phyloP scores from a whole-genome alignment of 2,113 vertebrate species.

The Hemicordylus capensis region DNA sequence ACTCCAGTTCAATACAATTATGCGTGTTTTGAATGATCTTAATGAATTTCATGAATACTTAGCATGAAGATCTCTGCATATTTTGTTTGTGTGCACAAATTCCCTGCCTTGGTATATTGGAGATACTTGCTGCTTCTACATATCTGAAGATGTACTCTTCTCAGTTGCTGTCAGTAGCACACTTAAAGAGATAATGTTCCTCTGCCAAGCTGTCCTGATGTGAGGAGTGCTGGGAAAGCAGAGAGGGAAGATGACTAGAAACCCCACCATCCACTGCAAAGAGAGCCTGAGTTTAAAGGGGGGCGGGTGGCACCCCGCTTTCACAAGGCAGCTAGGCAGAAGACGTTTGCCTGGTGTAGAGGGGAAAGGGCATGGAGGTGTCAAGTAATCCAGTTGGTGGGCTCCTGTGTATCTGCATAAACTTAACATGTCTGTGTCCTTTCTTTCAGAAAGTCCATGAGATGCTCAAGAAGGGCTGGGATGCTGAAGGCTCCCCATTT shows the following conservation, averaged over 20 bases:
- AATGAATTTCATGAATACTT: background rate
- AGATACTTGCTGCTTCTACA: background rate
- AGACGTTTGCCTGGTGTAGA: too few species aligned
- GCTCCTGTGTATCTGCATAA: background rate
- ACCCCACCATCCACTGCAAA: background rate
- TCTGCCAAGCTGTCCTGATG: background rate
- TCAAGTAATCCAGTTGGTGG: accelerated
- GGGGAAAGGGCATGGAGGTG: too few species aligned
- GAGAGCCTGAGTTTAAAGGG: too few species aligned
- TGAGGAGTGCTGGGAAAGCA: background rate
- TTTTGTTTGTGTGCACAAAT: background rate
- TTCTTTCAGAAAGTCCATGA: constrained; percentile 92
- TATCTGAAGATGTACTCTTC: background rate
- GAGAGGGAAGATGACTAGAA: background rate
- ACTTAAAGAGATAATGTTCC: background rate
- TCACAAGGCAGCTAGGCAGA: background rate
- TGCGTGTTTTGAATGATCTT: too few species aligned
- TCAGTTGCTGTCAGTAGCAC: background rate
- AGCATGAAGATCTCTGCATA: background rate
- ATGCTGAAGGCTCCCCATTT: constrained; percentile 95
- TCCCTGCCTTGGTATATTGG: background rate
- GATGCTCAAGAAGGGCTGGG: constrained; percentile 99
- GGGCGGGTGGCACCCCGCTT: too few species aligned
- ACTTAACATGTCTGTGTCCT: background rate
- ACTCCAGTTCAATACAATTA: too few species aligned